Evolutionary conservation across 2,797 vertebrate genomes (phyloP).

Genomic region (Salarias fasciatus): DNA sequence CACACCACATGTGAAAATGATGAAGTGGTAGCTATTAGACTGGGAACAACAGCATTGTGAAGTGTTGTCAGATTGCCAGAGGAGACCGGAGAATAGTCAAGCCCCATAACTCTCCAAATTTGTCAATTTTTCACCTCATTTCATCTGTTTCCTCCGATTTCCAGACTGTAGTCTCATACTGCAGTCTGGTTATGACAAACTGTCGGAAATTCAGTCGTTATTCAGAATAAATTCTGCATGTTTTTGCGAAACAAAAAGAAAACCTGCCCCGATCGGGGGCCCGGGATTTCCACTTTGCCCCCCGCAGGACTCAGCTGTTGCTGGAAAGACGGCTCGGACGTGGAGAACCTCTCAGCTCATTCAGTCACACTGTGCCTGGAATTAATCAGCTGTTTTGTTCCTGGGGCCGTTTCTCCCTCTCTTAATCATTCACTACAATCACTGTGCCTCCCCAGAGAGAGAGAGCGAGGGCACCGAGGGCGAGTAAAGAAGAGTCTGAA

Average conservation of each 20-base stretch:
- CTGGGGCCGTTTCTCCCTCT: conserved; percentile 33
- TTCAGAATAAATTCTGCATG: too few species aligned
- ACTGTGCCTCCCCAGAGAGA: conserved; percentile 46
- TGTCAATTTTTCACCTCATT: not conserved
- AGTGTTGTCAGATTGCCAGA: not conserved
- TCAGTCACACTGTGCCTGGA: conserved; percentile 58
- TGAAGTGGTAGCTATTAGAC: not conserved
- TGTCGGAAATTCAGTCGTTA: too few species aligned
- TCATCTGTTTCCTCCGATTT: not conserved
- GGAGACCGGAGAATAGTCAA: not conserved
- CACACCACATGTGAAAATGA: not conserved
- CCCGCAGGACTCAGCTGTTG: conserved; percentile 41
- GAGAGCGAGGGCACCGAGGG: conserved; percentile 15
- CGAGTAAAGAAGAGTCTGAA: conserved; percentile 5
- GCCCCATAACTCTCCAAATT: not conserved
- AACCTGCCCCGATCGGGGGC: not conserved
- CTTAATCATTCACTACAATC: conserved; percentile 54
- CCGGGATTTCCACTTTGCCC: conserved; percentile 14
- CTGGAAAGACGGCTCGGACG: conserved; percentile 17
- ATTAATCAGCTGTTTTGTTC: conserved; percentile 77
- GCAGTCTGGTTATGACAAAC: too few species aligned
- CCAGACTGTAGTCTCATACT: not conserved
- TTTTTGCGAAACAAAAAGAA: too few species aligned
- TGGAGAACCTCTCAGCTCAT: conserved; percentile 57
- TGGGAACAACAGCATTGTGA: not conserved